These are phyloP conservation scores for Gandaritis pyraliata DNA, from an alignment of 2,888 invertebrate genomes.

Conservation along the genomic window DNA sequence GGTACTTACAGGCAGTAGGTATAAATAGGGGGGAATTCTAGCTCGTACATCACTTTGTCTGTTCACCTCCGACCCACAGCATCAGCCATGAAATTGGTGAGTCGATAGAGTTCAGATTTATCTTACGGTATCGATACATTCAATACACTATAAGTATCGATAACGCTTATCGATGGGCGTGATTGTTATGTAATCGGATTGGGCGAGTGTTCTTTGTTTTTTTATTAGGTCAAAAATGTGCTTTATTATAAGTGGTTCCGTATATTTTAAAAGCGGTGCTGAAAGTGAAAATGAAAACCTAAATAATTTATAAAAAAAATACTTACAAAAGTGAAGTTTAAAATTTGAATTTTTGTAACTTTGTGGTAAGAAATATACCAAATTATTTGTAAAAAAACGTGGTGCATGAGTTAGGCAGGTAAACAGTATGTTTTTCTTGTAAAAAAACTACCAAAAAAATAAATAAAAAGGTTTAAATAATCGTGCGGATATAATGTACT, in stretches of 20 bases:
- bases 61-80: constrained; percentile 70
- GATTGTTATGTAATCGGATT: constrained; percentile 35
- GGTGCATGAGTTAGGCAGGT: too few relatives aligned
- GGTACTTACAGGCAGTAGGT: constrained; percentile 48
- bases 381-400: too few relatives aligned
- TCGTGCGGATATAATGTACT: not conserved
- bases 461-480: too few relatives aligned
- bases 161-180: constrained; percentile 26
- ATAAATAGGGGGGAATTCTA: constrained; percentile 65
- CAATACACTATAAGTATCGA: constrained; percentile 27
- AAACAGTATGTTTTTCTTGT: too few relatives aligned
- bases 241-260: constrained; percentile 20
- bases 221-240: constrained; percentile 23
- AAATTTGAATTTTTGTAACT: too few relatives aligned
- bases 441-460: not conserved
- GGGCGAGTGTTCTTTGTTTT: constrained; percentile 24
- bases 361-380: too few relatives aligned
- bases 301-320: not conserved
- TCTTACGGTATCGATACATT: constrained; percentile 29
- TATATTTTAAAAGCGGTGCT: constrained; percentile 7
- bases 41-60: constrained; percentile 64
- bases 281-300: constrained; percentile 7
- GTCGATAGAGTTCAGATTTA: constrained; percentile 46
- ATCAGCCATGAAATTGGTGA: constrained; percentile 75
- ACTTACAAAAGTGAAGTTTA: not conserved